Base-by-base conservation (phyloP, 2,113 vertebrate species). In the Cyanistes caeruleus region DNA sequence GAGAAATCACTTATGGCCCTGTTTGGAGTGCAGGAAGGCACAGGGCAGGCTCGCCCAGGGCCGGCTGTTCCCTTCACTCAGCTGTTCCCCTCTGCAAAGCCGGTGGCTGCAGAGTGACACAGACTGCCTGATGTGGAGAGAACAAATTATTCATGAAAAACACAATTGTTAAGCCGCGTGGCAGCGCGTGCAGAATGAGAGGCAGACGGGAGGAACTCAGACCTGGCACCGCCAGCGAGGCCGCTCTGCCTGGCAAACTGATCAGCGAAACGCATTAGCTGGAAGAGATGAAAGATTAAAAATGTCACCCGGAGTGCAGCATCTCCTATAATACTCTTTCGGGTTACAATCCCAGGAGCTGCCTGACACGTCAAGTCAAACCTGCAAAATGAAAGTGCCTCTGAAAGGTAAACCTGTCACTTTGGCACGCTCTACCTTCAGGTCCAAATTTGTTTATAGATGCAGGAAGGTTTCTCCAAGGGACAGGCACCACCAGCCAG, bases 61-160 rank as follows among this genome's bases (percentile, higher is more conserved):
- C 70, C 1, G 48, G 75, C 94, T 94, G 43, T 87, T 91, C 72
- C 15, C 2, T 60, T 59, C 83, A 4, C 46, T 70, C 5, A 0
- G 43, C 65, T 94, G 37, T 30, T 92, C 49, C 82, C 76, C 87
- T 14, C 77, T 15, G 74, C 87, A 90, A 43, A 94, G 93, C 84
- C 7, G 0, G 39, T 1, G 30, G 89, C 92, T 79, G 94, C 84
- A 76, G 77, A 87, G 82, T n/a, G 93, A 73, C 95, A 96, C 70
- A 48, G 74, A 35, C 87, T 95, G 93, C 69, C 78, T 94, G 96
- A 92, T 23, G 55, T 24, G 65, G 87, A 87, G 79, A 83, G 93
- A 93, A 87, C 85, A 95, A 95, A 95, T 96, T 93, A 95, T 87
- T 95, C 95, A 93, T 87, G 91, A 94, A 82, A 91, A 94, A 80